A percentile compares a stretch with the other conserved stretches of the same genome.
Evolutionary conservation across 2,797 vertebrate genomes (phyloP).

Genomic region (Falco columbarius): DNA sequence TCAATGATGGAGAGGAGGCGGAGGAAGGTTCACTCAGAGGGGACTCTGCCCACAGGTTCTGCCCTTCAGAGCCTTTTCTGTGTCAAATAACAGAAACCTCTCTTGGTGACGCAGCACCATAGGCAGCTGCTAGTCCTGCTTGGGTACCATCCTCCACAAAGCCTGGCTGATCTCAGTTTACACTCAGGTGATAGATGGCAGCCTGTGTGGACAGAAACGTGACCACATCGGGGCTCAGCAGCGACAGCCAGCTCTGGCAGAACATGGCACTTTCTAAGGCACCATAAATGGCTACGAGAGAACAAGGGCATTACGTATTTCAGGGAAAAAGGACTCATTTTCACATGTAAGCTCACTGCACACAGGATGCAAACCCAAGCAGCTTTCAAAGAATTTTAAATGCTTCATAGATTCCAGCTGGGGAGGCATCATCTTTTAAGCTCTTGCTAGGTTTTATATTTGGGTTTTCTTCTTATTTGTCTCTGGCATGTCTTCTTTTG

Average conservation of each 20-base stretch:
- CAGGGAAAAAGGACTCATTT: background rate
- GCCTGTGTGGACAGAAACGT: background rate
- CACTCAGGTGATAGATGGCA: background rate
- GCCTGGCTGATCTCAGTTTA: background rate
- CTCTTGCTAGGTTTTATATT: background rate
- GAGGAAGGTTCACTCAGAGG: background rate
- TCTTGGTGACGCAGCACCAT: fast-evolving
- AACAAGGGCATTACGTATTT: background rate
- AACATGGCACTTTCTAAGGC: background rate
- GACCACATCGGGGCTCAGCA: background rate
- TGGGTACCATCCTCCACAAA: fast-evolving
- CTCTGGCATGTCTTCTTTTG: background rate
- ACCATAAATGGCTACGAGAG: background rate
- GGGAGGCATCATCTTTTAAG: background rate
- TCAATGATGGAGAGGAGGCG: background rate
- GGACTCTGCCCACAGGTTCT: background rate
- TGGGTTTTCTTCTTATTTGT: background rate
- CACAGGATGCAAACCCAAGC: background rate
- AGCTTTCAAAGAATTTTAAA: background rate
- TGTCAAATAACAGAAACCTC: background rate
- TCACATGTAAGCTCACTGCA: background rate
- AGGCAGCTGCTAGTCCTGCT: background rate
- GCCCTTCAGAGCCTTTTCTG: background rate
- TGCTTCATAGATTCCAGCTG: background rate
- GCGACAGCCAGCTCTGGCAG: background rate